phyloP scores from a whole-genome alignment of 2,888 invertebrate species.

The Nomada ferruginata region DNA sequence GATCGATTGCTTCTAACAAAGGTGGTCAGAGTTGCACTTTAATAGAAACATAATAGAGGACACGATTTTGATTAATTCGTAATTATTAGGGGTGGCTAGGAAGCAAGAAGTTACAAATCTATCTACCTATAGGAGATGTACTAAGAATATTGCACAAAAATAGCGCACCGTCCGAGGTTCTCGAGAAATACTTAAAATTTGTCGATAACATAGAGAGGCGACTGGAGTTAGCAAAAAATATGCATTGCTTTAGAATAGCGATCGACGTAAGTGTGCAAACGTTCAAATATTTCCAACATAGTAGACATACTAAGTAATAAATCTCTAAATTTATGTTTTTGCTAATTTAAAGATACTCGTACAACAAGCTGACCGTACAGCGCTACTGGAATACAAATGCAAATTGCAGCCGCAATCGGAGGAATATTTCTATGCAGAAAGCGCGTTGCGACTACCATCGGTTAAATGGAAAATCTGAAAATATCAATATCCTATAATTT shows the following conservation, averaged over 20 bases:
- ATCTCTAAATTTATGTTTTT: constrained; percentile 38
- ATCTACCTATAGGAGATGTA: constrained; percentile 84
- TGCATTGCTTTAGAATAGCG: constrained; percentile 88
- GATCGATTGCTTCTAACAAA: constrained; percentile 87
- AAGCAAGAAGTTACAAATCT: constrained; percentile 83
- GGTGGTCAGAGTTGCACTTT: constrained; percentile 78
- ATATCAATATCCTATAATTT: constrained; percentile 8
- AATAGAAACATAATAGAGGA: not conserved
- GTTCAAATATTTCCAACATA: not conserved
- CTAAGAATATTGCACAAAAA: constrained; percentile 82
- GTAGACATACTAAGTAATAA: not conserved
- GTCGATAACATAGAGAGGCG: constrained; percentile 86
- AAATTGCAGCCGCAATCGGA: constrained; percentile 88
- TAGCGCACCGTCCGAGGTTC: constrained; percentile 83
- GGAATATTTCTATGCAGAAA: constrained; percentile 90
- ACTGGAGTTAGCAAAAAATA: constrained; percentile 87
- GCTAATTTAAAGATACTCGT: constrained; percentile 81
- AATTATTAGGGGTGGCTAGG: constrained; percentile 84
- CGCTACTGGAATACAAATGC: constrained; percentile 88
- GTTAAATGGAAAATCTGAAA: constrained; percentile 79
- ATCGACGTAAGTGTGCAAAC: constrained; percentile 85
- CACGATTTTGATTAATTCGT: not conserved
- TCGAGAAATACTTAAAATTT: constrained; percentile 86
- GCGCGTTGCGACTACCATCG: constrained; percentile 86
- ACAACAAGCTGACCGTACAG: constrained; percentile 87